Evolutionary conservation across 2,888 invertebrate genomes (phyloP).

Genomic region (Agonopterix alstromeriana): DNA sequence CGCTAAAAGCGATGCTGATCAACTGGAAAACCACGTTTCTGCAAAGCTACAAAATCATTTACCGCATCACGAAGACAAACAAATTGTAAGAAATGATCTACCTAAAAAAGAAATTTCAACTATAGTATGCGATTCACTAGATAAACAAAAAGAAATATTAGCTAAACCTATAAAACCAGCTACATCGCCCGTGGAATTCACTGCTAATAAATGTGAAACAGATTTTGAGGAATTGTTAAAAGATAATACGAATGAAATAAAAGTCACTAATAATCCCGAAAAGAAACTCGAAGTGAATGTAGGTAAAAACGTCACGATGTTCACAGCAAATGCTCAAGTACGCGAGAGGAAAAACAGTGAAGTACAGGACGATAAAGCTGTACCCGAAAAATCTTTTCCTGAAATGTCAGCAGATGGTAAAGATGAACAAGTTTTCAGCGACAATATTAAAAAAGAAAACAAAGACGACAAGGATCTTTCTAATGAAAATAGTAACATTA

Average conservation of each 20-base stretch:
- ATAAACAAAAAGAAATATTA: constrained; percentile 24
- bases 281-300: constrained; percentile 61
- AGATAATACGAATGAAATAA: constrained; percentile 70
- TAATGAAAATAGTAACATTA: not conserved
- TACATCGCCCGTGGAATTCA: constrained; percentile 21
- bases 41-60: constrained; percentile 20
- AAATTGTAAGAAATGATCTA: constrained; percentile 17
- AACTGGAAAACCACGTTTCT: constrained; percentile 15
- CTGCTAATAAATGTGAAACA: constrained; percentile 54
- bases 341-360: constrained; percentile 24
- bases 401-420: constrained; percentile 8
- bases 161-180: constrained; percentile 14
- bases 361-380: constrained; percentile 15
- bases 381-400: constrained; percentile 5
- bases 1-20: constrained; percentile 38
- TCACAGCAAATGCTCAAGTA: constrained; percentile 23
- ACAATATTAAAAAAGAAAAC: constrained; percentile 5
- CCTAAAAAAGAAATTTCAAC: constrained; percentile 7
- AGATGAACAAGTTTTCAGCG: constrained; percentile 4
- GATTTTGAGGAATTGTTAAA: constrained; percentile 71
- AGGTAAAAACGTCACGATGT: constrained; percentile 49
- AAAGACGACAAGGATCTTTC: not conserved
- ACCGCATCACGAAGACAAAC: constrained; percentile 17
- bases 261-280: constrained; percentile 57
- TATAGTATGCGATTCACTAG: constrained; percentile 16